phyloP scores from a whole-genome alignment of 2,797 vertebrate species.

The Anas flavirostris region DNA sequence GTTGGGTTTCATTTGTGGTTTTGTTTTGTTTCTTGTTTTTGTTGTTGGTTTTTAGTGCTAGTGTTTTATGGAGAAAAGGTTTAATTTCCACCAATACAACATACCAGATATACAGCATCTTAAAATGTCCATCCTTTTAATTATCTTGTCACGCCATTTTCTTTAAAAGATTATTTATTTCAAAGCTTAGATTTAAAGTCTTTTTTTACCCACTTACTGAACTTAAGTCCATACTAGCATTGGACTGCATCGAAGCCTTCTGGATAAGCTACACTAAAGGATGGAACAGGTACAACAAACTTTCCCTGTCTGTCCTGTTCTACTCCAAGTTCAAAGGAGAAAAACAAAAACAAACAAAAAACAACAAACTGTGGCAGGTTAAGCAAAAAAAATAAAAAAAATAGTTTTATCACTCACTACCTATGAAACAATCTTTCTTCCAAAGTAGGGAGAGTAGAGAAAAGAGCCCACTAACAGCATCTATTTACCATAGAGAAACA shows the following conservation, averaged over 20 bases:
- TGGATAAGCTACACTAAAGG: conserved; percentile 4
- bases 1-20: not conserved
- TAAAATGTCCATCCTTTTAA: not conserved
- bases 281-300: not conserved
- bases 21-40: too few species aligned
- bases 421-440: too few species aligned
- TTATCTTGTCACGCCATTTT: not conserved
- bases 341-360: not conserved
- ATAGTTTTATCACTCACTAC: too few species aligned
- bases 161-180: not conserved
- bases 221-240: not conserved
- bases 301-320: conserved; percentile 6
- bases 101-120: not conserved
- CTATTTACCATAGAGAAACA: conserved; percentile 73
- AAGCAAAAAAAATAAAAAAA: conserved; percentile 33
- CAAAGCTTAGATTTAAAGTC: not conserved
- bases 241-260: conserved; percentile 22
- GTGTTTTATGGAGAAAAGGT: not conserved
- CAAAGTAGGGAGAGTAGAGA: not conserved
- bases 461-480: conserved; percentile 54
- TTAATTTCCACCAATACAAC: not conserved
- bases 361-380: not conserved
- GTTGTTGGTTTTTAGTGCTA: not conserved
- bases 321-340: not conserved
- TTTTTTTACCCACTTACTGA: conserved; percentile 42